phyloP scores from a whole-genome alignment of 2,888 invertebrate species.

The Gari tellinella region DNA sequence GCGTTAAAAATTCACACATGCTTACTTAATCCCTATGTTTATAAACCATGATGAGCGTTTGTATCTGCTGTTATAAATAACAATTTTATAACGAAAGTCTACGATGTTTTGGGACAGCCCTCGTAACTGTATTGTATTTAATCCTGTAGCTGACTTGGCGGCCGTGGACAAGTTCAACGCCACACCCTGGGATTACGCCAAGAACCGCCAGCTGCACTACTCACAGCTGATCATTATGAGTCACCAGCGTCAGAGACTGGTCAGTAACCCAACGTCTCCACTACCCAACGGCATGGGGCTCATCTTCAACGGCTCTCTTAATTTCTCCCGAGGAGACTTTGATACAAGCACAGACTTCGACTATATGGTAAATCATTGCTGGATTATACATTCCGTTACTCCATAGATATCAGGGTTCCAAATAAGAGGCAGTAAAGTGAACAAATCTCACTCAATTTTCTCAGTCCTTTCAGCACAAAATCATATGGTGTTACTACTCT shows the following conservation, averaged over 20 bases:
- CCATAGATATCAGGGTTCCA: too few species aligned
- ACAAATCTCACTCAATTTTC: too few species aligned
- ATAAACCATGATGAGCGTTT: too few species aligned
- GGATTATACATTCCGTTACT: too few species aligned
- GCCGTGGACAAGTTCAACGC: constrained; percentile 79
- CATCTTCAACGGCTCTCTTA: constrained; percentile 46
- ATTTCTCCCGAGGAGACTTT: constrained; percentile 45
- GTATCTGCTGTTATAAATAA: too few species aligned
- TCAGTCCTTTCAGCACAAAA: too few species aligned
- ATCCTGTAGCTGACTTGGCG: constrained; percentile 80
- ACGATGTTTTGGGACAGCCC: too few species aligned
- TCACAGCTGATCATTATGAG: constrained; percentile 84
- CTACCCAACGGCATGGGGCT: constrained; percentile 72
- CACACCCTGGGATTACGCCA: constrained; percentile 83
- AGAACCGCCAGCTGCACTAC: constrained; percentile 82
- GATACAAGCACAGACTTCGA: constrained; percentile 62
- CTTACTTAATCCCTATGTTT: too few species aligned
- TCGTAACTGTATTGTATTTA: not conserved
- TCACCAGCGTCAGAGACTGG: constrained; percentile 79
- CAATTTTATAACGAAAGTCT: too few species aligned
- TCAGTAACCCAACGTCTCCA: constrained; percentile 74
- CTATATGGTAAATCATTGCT: constrained; percentile 58
- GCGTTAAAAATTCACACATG: too few species aligned
- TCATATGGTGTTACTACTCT: too few species aligned
- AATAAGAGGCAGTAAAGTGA: too few species aligned